phyloP scores from a whole-genome alignment of 1,140 invertebrate species.

The Diprion similis region DNA sequence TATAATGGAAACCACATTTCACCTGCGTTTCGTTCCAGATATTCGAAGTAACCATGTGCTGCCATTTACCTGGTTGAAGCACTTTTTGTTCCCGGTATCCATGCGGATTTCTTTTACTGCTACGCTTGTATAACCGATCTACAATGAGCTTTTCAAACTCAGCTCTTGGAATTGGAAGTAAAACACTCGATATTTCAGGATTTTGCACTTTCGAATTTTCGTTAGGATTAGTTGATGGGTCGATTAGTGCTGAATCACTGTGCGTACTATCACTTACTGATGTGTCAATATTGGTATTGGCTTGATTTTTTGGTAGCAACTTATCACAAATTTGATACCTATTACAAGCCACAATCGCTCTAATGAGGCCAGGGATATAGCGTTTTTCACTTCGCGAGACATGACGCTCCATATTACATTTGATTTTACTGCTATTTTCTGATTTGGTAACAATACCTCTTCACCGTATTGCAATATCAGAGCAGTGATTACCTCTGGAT shows the following conservation, averaged over 20 bases:
- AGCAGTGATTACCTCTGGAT: neutral
- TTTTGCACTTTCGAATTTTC: neutral
- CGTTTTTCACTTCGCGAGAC: neutral
- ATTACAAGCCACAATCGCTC: neutral
- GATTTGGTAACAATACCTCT: neutral
- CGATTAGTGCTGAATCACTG: neutral
- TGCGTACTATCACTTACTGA: neutral
- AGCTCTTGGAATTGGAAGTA: neutral
- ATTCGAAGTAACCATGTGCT: slow-evolving; percentile 20
- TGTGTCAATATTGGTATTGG: too few species aligned
- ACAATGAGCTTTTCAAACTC: neutral
- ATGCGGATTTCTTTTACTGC: neutral
- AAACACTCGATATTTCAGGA: neutral
- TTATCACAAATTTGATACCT: neutral
- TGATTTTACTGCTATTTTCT: neutral
- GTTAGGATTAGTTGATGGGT: too few species aligned
- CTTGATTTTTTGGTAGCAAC: neutral
- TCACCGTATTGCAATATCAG: neutral
- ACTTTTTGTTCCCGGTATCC: slow-evolving; percentile 1
- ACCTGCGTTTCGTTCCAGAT: slow-evolving; percentile 21
- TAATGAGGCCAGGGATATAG: neutral
- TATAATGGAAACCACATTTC: slow-evolving; percentile 22
- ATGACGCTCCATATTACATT: neutral
- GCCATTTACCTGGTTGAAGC: slow-evolving; percentile 15
- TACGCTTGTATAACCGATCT: neutral